Conservation (phyloP, 2,797 vertebrate genomes). For the Spatula clypeata region DNA sequence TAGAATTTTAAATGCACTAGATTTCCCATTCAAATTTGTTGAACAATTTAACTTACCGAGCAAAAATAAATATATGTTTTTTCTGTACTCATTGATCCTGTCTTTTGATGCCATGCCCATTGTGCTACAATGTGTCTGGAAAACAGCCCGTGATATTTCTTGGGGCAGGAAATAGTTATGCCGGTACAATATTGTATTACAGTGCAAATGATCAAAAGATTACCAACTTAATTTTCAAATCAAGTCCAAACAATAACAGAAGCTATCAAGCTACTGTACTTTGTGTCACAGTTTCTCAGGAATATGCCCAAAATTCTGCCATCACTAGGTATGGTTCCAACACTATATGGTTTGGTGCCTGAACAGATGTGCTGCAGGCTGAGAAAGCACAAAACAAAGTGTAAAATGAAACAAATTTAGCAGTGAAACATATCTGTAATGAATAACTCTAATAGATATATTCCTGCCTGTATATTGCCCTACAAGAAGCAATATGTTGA, state of each 20-base stretch:
- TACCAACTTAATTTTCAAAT: conserved; percentile 31
- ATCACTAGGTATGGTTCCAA: neutral
- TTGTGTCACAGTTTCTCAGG: conserved; percentile 22
- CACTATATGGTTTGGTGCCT: neutral
- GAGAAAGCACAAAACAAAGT: neutral
- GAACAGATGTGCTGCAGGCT: neutral
- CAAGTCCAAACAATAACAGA: conserved; percentile 41
- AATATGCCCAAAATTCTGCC: conserved; percentile 4
- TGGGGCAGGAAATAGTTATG: conserved; percentile 44
- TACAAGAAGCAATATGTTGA: neutral
- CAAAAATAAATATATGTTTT: neutral
- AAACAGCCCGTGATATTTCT: conserved; percentile 26
- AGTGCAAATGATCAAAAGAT: conserved; percentile 54
- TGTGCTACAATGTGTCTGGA: conserved; percentile 47
- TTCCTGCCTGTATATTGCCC: neutral
- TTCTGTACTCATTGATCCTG: conserved; percentile 26
- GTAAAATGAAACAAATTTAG: neutral
- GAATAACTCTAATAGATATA: neutral
- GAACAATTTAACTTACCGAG: neutral
- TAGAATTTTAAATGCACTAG: neutral
- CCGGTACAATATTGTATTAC: conserved; percentile 24
- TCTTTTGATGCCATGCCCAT: conserved; percentile 58
- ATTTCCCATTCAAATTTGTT: conserved; percentile 1
- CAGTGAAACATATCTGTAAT: neutral
- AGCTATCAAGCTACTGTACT: neutral